Conservation (phyloP, 2,888 invertebrate genomes). For the Cantharis rufa region DNA sequence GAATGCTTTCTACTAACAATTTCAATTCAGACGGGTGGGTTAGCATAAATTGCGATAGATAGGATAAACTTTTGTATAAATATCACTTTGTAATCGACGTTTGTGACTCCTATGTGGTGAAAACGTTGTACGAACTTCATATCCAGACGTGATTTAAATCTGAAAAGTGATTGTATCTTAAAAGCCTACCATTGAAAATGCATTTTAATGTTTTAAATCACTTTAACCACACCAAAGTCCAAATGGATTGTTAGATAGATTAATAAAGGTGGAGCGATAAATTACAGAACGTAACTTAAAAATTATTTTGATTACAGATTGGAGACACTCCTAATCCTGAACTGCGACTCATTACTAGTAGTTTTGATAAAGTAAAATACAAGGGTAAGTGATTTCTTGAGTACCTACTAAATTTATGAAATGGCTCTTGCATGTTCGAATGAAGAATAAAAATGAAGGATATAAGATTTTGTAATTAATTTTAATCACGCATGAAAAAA, state of each 20-base stretch:
- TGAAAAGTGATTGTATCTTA: neutral
- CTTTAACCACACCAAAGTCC: slow-evolving; percentile 44
- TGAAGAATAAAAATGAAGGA: neutral
- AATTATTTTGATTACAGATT: slow-evolving; percentile 64
- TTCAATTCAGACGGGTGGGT: neutral
- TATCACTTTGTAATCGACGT: neutral
- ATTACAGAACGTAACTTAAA: neutral
- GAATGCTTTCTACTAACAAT: neutral
- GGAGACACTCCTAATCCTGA: slow-evolving; percentile 86
- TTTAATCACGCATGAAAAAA: slow-evolving; percentile 2
- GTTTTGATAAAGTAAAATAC: slow-evolving; percentile 83
- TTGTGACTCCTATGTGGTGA: neutral
- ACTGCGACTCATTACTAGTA: slow-evolving; percentile 82
- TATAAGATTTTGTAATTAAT: neutral
- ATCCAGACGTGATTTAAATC: neutral
- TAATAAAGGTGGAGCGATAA: slow-evolving; percentile 28
- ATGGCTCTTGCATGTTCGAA: slow-evolving; percentile 16
- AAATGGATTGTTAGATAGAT: slow-evolving; percentile 44
- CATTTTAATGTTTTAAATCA: slow-evolving; percentile 8
- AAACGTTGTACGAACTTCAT: neutral
- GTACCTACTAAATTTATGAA: slow-evolving; percentile 8
- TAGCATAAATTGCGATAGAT: neutral
- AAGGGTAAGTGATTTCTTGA: slow-evolving; percentile 67
- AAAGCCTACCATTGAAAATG: neutral
- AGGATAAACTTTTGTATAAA: neutral